Conservation (phyloP, 2,113 vertebrate genomes). For the Microcebus griseorufus region DNA sequence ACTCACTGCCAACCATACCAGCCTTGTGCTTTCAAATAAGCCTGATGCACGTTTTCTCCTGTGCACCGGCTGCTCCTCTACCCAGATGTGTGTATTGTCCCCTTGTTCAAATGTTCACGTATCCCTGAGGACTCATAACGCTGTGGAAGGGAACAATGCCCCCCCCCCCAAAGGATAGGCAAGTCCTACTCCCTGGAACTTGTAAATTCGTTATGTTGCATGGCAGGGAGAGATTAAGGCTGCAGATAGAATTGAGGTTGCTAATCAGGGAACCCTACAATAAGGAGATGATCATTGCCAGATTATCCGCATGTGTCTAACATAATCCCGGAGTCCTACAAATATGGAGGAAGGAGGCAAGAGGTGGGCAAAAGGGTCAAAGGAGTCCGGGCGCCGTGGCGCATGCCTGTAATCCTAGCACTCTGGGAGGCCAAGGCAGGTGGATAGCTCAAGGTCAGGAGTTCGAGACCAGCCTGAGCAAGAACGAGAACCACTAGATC, state of each 20-base stretch:
- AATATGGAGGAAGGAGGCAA: neutral
- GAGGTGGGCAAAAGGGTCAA: too few relatives aligned
- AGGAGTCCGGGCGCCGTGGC: neutral
- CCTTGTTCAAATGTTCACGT: neutral
- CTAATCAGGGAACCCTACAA: neutral
- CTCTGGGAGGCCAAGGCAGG: too few relatives aligned
- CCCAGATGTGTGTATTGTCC: neutral
- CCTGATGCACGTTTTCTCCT: too few relatives aligned
- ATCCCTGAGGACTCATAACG: neutral
- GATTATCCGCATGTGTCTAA: neutral
- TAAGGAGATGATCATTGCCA: neutral
- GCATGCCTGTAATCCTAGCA: too few relatives aligned
- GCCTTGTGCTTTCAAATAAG: neutral
- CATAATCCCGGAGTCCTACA: neutral
- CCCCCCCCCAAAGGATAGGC: neutral
- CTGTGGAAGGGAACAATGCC: neutral
- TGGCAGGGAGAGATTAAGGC: neutral
- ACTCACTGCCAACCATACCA: neutral
- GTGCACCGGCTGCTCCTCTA: neutral
- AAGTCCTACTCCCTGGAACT: neutral
- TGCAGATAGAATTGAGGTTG: neutral
- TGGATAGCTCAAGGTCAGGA: too few relatives aligned
- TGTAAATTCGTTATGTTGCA: neutral
- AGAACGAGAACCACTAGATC: too few relatives aligned
- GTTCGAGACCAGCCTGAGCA: too few relatives aligned